A percentile compares a stretch with the other conserved stretches of the same genome.
Evolutionary conservation across 2,797 vertebrate genomes (phyloP).

Genomic region (Peromyscus nudipes): DNA sequence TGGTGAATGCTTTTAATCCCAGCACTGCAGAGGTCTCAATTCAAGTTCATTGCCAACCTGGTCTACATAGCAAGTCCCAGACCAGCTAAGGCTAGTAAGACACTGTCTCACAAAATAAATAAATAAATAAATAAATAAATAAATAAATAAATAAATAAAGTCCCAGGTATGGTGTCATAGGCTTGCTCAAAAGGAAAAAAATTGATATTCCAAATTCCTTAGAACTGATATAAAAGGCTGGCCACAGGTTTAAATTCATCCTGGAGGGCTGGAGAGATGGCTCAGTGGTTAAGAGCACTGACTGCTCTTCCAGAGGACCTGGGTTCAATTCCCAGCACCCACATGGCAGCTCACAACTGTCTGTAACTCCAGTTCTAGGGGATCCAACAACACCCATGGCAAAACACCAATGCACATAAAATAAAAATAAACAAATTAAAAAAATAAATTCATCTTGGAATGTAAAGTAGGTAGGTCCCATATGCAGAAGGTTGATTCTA

Average conservation of each 20-base stretch:
- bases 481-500: background rate
- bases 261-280: background rate
- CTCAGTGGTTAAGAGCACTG: too few relatives aligned
- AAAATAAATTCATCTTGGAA: background rate
- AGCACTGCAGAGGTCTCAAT: background rate
- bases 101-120: background rate
- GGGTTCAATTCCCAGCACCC: too few relatives aligned
- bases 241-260: background rate
- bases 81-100: background rate
- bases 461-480: background rate
- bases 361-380: too few relatives aligned
- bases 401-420: too few relatives aligned
- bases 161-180: background rate
- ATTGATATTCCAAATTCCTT: background rate
- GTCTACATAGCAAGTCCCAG: background rate
- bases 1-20: background rate
- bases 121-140: too few relatives aligned
- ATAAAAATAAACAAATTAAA: too few relatives aligned
- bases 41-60: background rate
- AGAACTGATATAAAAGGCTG: background rate
- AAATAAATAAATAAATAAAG: too few relatives aligned
- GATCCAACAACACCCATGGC: too few relatives aligned
- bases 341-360: too few relatives aligned
- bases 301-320: too few relatives aligned
- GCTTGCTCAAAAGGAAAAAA: background rate